Conservation (phyloP, 2,797 vertebrate genomes). For the Sorex maritimensis region DNA sequence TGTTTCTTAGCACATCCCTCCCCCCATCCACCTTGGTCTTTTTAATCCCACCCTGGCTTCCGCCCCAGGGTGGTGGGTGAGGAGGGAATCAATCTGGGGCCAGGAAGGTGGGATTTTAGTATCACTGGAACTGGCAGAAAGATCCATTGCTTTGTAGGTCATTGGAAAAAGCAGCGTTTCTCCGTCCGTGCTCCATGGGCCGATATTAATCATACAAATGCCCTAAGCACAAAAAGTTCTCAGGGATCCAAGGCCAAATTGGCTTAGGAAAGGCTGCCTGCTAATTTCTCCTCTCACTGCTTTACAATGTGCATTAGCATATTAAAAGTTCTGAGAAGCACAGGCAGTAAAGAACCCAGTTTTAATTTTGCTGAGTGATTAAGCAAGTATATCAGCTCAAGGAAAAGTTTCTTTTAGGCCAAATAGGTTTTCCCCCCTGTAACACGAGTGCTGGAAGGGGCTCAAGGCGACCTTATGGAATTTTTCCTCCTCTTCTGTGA, state of each 20-base stretch:
- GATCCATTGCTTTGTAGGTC: constrained; percentile 79
- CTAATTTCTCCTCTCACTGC: constrained; percentile 51
- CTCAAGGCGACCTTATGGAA: constrained; percentile 31
- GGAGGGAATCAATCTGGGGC: neutral
- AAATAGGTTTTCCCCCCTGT: constrained; percentile 45
- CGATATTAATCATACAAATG: constrained; percentile 75
- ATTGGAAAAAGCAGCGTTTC: constrained; percentile 63
- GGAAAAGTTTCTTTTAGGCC: constrained; percentile 56
- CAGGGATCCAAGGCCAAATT: constrained; percentile 76
- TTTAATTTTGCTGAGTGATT: constrained; percentile 67
- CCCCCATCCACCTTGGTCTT: neutral
- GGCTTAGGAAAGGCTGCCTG: constrained; percentile 72
- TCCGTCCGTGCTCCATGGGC: constrained; percentile 54
- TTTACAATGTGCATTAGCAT: constrained; percentile 81
- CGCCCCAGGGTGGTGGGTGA: neutral
- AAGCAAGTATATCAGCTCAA: constrained; percentile 58
- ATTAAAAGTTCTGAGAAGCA: constrained; percentile 78
- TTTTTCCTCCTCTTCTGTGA: constrained; percentile 56
- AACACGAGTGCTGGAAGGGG: constrained; percentile 51
- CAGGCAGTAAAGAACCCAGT: constrained; percentile 57
- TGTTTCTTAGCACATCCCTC: neutral
- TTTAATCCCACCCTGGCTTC: constrained; percentile 58
- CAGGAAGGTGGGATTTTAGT: constrained; percentile 61
- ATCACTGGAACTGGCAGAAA: constrained; percentile 73
- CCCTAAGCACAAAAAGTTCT: constrained; percentile 78